Percentiles rank a stretch among this genome's conserved stretches.
Conservation (phyloP, 2,888 invertebrate species). For the Acanthosepion pharaonis region DNA sequence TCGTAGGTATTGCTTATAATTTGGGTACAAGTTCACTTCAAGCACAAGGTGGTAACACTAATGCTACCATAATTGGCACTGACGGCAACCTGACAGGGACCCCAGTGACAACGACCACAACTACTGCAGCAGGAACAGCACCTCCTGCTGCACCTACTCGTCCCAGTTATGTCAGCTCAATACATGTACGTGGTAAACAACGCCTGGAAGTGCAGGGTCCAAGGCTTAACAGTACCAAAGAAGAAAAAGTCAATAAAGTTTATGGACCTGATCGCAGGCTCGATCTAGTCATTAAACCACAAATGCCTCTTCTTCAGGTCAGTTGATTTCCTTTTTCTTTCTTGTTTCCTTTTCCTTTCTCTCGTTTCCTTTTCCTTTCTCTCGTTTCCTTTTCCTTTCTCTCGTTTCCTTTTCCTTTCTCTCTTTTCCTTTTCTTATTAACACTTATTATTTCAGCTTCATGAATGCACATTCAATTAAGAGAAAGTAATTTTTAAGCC, state of each 20-base stretch:
- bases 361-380: not conserved
- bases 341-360: not conserved
- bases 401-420: too few relatives aligned
- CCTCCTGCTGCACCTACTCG: slow-evolving; percentile 25
- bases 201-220: slow-evolving; percentile 77
- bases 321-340: not conserved
- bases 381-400: too few relatives aligned
- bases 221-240: slow-evolving; percentile 77
- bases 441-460: too few relatives aligned
- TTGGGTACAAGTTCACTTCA: slow-evolving; percentile 70
- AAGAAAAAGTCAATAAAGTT: slow-evolving; percentile 76
- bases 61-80: not conserved
- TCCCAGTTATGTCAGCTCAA: slow-evolving; percentile 64
- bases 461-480: too few relatives aligned
- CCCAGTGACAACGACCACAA: slow-evolving; percentile 42
- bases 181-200: slow-evolving; percentile 74
- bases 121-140: slow-evolving; percentile 41
- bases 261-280: slow-evolving; percentile 82
- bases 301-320: slow-evolving; percentile 88
- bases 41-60: not conserved
- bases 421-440: too few relatives aligned
- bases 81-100: slow-evolving; percentile 41
- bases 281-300: slow-evolving; percentile 83
- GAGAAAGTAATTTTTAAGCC: too few relatives aligned
- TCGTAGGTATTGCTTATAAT: slow-evolving; percentile 84